Evolutionary conservation across 2,888 invertebrate genomes (phyloP).

Genomic region (Emmelina monodactyla): DNA sequence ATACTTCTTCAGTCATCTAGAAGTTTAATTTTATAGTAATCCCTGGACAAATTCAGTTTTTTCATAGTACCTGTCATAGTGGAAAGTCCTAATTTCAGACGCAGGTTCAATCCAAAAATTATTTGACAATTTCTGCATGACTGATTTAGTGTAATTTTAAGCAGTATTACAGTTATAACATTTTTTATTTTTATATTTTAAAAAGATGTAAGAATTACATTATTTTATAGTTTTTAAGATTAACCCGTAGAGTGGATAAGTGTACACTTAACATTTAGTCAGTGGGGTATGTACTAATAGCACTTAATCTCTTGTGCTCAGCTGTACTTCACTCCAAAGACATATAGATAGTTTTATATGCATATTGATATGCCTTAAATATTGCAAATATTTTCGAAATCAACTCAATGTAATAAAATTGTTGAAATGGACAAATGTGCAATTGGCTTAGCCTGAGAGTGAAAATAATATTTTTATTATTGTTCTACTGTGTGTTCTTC

Average conservation of each 20-base stretch:
- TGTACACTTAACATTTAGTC: slow-evolving; percentile 30
- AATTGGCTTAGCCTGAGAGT: slow-evolving; percentile 53
- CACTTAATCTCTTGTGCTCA: slow-evolving; percentile 31
- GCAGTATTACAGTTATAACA: slow-evolving; percentile 55
- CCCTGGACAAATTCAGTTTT: too few species aligned
- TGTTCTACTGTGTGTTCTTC: slow-evolving; percentile 1
- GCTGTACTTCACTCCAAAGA: slow-evolving; percentile 40
- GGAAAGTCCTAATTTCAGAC: too few species aligned
- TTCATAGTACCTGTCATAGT: too few species aligned
- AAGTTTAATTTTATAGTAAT: too few species aligned
- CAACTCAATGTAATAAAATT: slow-evolving; percentile 26
- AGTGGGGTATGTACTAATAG: slow-evolving; percentile 28
- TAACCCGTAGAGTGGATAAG: slow-evolving; percentile 30
- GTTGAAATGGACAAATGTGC: too few species aligned
- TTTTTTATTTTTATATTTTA: slow-evolving; percentile 54
- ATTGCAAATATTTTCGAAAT: not conserved
- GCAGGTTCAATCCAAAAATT: not conserved
- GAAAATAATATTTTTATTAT: too few species aligned
- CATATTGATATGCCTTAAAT: slow-evolving; percentile 26
- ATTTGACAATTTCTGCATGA: slow-evolving; percentile 25
- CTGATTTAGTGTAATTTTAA: slow-evolving; percentile 59
- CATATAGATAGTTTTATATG: slow-evolving; percentile 22
- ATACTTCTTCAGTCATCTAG: too few species aligned
- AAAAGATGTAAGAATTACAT: slow-evolving; percentile 41
- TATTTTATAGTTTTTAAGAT: slow-evolving; percentile 46